These are phyloP conservation scores for Epinephelus awoara DNA, from an alignment of 2,797 vertebrate species.

Conservation along the genomic window DNA sequence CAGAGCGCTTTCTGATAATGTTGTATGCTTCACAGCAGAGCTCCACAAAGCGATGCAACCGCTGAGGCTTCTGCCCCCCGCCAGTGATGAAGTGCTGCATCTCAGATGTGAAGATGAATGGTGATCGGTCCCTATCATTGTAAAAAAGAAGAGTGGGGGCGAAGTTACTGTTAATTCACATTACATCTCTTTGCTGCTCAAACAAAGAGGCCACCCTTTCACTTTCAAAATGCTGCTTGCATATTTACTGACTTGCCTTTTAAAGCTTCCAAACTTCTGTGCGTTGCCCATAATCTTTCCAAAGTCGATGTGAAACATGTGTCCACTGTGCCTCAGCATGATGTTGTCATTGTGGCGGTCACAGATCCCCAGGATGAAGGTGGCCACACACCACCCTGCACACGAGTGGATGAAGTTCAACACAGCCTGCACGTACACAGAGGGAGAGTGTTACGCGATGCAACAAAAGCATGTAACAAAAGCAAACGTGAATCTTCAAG, in stretches of 20 bases:
- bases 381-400: slow-evolving; percentile 95
- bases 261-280: slow-evolving; percentile 94
- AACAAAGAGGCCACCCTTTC: not conserved
- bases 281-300: slow-evolving; percentile 95
- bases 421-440: slow-evolving; percentile 87
- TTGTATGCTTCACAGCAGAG: slow-evolving; percentile 94
- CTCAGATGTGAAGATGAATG: slow-evolving; percentile 94
- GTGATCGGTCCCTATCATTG: slow-evolving; percentile 88
- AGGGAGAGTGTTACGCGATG: not conserved
- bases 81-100: slow-evolving; percentile 95
- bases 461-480: not conserved
- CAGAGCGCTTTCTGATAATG: slow-evolving; percentile 86
- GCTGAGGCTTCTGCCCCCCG: slow-evolving; percentile 88
- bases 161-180: not conserved
- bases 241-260: slow-evolving; percentile 81
- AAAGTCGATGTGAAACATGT: slow-evolving; percentile 99
- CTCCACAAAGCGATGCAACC: slow-evolving; percentile 92
- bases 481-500: not conserved
- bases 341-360: slow-evolving; percentile 99
- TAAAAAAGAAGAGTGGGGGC: not conserved
- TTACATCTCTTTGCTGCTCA: not conserved
- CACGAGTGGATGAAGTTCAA: slow-evolving; percentile 97
- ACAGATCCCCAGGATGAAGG: slow-evolving; percentile 96
- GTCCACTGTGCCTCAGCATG: slow-evolving; percentile 95
- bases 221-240: not conserved